Evolutionary conservation across 1,140 invertebrate genomes (phyloP).

Genomic region (Globodera rostochiensis): DNA sequence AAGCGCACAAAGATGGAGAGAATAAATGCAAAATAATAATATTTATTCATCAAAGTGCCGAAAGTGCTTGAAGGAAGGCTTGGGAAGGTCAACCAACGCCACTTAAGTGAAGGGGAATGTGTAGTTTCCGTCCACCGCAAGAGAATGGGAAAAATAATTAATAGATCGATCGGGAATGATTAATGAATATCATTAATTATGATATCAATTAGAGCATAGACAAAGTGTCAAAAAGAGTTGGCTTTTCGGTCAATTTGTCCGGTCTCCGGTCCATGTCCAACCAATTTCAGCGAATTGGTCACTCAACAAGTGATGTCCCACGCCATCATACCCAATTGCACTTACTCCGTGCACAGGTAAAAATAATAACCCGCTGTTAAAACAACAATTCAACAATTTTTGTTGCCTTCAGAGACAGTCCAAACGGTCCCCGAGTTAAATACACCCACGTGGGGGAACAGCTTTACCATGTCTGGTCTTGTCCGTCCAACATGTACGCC

Average conservation of each 20-base stretch:
- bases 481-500: constrained; percentile 53
- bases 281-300: constrained; percentile 54
- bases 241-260: neutral
- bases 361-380: no score
- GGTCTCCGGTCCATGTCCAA: neutral
- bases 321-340: constrained; percentile 47
- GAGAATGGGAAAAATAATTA: no score
- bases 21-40: neutral
- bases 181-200: no score
- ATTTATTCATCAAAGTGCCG: neutral
- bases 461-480: constrained; percentile 60
- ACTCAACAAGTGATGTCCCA: constrained; percentile 43
- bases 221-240: no score
- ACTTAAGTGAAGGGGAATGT: neutral
- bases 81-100: neutral
- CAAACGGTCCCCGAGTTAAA: constrained; percentile 58
- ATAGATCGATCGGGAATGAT: no score
- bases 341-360: constrained; percentile 56
- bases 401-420: constrained; percentile 48
- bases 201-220: no score
- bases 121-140: no score
- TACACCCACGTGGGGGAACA: constrained; percentile 61
- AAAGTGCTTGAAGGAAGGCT: neutral
- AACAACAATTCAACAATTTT: neutral
- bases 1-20: neutral